A percentile compares a stretch with the other conserved stretches of the same genome.
Conservation (phyloP, 2,888 invertebrate species). For the Aspidiotus destructor region DNA sequence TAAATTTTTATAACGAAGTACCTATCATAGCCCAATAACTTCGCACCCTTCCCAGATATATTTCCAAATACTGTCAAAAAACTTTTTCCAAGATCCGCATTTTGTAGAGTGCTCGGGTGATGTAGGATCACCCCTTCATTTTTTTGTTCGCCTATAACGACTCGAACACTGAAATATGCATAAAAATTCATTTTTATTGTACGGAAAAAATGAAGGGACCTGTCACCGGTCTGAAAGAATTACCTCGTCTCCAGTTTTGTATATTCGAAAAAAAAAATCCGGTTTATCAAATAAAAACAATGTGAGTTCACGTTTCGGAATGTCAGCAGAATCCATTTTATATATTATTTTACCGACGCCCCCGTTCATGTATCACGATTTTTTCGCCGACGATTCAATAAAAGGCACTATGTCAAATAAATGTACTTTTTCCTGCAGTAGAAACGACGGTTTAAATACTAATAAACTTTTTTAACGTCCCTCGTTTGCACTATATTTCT, state of each 20-base stretch:
- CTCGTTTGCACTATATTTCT: conserved; percentile 12
- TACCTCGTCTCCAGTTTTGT: conserved; percentile 10
- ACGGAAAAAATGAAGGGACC: conserved; percentile 31
- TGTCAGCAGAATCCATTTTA: conserved; percentile 28
- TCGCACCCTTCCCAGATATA: too few relatives aligned
- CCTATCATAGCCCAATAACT: too few relatives aligned
- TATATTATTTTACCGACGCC: conserved; percentile 12
- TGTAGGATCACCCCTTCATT: too few relatives aligned
- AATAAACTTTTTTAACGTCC: conserved; percentile 28
- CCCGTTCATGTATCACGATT: conserved; percentile 20
- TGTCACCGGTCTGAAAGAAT: conserved; percentile 28
- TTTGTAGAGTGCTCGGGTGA: too few relatives aligned
- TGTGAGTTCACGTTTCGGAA: conserved; percentile 21
- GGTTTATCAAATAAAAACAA: conserved; percentile 22
- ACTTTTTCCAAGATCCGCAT: too few relatives aligned
- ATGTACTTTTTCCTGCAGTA: conserved; percentile 29
- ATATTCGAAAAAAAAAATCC: conserved; percentile 16
- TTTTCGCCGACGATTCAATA: conserved; percentile 30
- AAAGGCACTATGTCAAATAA: conserved; percentile 33
- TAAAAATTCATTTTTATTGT: conserved; percentile 18
- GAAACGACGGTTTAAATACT: conserved; percentile 30
- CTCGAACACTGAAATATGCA: too few relatives aligned
- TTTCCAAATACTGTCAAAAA: too few relatives aligned
- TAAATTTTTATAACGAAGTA: too few relatives aligned
- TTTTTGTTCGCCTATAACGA: too few relatives aligned